A percentile compares a stretch with the other conserved stretches of the same genome.
Evolutionary conservation across 2,888 invertebrate genomes (phyloP).

Genomic region (Volucella inflata): DNA sequence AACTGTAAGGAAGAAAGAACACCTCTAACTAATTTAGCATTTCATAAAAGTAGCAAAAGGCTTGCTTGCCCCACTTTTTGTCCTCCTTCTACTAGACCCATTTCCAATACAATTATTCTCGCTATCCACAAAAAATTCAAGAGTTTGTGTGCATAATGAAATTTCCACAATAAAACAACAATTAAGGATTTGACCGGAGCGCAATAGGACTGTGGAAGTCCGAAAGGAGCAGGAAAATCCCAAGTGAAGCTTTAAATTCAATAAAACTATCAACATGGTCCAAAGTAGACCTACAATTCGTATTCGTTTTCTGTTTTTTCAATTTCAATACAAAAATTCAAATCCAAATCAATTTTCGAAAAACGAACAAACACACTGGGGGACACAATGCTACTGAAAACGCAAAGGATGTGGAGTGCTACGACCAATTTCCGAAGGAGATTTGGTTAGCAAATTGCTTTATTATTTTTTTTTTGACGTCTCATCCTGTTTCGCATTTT

Average conservation of each 20-base stretch:
- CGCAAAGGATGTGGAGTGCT: background rate
- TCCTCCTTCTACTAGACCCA: conserved; percentile 12
- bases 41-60: conserved; percentile 21
- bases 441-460: conserved; percentile 28
- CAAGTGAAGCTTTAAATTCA: conserved; percentile 20
- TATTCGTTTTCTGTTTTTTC: background rate
- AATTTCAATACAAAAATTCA: conserved; percentile 51
- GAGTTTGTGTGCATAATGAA: conserved; percentile 60
- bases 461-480: conserved; percentile 25
- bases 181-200: conserved; percentile 26
- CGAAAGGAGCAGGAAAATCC: background rate
- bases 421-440: conserved; percentile 42
- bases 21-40: conserved; percentile 37
- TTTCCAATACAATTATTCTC: conserved; percentile 64
- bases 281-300: background rate
- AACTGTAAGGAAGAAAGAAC: conserved; percentile 18
- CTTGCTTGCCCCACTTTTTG: background rate
- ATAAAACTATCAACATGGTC: conserved; percentile 10
- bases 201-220: background rate
- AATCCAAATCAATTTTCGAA: conserved; percentile 51
- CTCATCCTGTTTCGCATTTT: background rate
- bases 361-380: conserved; percentile 22
- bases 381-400: background rate
- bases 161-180: conserved; percentile 58
- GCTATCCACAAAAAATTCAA: conserved; percentile 39